These are phyloP conservation scores for Trachelus stipa DNA, from an alignment of 2,888 invertebrate genomes.

Conservation along the genomic window DNA sequence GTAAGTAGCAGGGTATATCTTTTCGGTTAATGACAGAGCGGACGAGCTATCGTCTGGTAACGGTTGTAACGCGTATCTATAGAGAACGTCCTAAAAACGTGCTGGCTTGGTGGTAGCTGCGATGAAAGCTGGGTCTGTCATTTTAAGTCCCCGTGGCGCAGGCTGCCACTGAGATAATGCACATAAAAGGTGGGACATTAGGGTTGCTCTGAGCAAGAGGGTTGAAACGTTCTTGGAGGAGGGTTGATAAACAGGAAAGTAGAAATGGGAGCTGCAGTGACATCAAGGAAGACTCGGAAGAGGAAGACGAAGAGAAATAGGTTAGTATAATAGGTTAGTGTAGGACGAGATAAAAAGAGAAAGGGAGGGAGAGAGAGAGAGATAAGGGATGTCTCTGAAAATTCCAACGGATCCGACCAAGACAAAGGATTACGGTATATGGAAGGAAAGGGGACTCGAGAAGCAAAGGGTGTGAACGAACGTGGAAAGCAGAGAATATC, in stretches of 20 bases:
- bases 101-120: neutral
- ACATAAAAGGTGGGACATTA: neutral
- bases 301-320: neutral
- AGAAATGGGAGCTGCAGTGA: neutral
- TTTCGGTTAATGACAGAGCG: neutral
- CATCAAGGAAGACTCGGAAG: no score
- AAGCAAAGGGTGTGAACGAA: no score
- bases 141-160: neutral
- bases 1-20: neutral
- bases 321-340: neutral
- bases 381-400: neutral
- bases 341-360: neutral
- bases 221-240: neutral
- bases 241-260: constrained; percentile 9
- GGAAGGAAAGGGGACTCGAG: no score
- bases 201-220: neutral
- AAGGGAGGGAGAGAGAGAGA: neutral
- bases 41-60: neutral
- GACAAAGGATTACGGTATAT: no score
- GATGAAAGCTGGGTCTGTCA: neutral
- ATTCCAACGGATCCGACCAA: neutral
- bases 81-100: neutral
- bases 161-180: neutral
- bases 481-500: neutral
- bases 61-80: neutral